phyloP scores from a whole-genome alignment of 2,113 vertebrate species.

The Aleadryas rufinucha region DNA sequence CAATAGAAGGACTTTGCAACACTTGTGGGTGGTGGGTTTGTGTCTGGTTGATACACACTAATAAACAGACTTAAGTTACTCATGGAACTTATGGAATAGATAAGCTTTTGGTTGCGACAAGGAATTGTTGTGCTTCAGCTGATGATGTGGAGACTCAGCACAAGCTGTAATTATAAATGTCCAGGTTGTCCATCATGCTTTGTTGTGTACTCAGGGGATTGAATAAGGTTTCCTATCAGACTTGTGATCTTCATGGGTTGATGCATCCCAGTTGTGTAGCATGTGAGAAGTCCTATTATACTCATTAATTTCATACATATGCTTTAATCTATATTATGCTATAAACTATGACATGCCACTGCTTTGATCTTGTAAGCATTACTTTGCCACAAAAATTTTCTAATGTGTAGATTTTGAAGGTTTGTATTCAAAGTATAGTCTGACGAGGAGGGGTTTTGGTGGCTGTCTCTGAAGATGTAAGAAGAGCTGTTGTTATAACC shows the following conservation, averaged over 20 bases:
- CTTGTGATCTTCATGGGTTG: not conserved
- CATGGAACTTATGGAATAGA: not conserved
- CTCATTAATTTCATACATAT: not conserved
- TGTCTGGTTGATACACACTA: not conserved
- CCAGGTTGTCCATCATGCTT: not conserved
- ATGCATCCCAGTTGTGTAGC: not conserved
- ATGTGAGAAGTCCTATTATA: not conserved
- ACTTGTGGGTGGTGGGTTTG: not conserved
- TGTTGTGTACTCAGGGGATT: not conserved
- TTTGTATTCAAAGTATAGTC: not conserved
- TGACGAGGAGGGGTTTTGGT: not conserved
- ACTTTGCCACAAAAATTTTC: not conserved
- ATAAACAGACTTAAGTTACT: not conserved
- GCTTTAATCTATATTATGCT: not conserved
- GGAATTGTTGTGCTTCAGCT: not conserved
- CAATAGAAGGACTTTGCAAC: not conserved
- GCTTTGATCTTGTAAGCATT: not conserved
- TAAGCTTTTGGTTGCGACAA: not conserved
- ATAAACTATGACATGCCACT: not conserved
- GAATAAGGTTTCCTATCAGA: not conserved
- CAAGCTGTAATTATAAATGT: not conserved
- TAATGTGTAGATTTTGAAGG: not conserved
- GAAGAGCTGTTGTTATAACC: not conserved
- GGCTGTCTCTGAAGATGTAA: not conserved
- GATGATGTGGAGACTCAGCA: not conserved